These are phyloP conservation scores for Protodeltote pygarga DNA, from an alignment of 2,888 invertebrate genomes.

Conservation along the genomic window DNA sequence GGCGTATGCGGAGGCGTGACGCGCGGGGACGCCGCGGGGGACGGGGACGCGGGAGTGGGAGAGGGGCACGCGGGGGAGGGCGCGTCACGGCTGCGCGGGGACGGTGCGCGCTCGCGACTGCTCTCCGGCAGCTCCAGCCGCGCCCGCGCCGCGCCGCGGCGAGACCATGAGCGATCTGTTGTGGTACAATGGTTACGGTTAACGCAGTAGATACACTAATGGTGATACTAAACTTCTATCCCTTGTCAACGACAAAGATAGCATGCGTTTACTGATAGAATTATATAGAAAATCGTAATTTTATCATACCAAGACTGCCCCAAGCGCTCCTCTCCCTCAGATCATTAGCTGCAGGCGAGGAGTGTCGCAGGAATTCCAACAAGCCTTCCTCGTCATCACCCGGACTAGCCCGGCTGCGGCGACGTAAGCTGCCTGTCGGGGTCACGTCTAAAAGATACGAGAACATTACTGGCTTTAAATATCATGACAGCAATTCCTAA, in stretches of 20 bases:
- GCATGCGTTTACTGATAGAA: too few relatives aligned
- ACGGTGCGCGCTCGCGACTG: slow-evolving; percentile 88
- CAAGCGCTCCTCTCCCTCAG: slow-evolving; percentile 93
- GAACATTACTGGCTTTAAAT: too few relatives aligned
- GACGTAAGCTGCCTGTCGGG: slow-evolving; percentile 94
- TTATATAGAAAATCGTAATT: too few relatives aligned
- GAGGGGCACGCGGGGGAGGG: slow-evolving; percentile 76
- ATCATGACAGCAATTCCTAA: too few relatives aligned
- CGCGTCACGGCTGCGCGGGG: too few relatives aligned
- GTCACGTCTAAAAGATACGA: slow-evolving; percentile 89
- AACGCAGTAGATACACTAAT: too few relatives aligned
- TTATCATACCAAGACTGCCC: slow-evolving; percentile 91
- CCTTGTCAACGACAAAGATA: too few relatives aligned
- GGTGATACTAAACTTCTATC: too few relatives aligned
- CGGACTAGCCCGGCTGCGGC: slow-evolving; percentile 93
- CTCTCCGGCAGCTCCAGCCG: slow-evolving; percentile 95
- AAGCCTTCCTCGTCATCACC: slow-evolving; percentile 92
- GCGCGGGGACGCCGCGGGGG: slow-evolving; percentile 47
- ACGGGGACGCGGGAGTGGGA: slow-evolving; percentile 46
- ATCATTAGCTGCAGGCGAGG: slow-evolving; percentile 90
- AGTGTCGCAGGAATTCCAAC: slow-evolving; percentile 94
- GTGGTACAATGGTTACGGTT: not conserved
- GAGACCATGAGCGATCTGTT: slow-evolving; percentile 96
- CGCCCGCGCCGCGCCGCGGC: slow-evolving; percentile 91
- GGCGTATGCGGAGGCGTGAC: slow-evolving; percentile 26